These are phyloP conservation scores for Lerista edwardsae DNA, from an alignment of 2,797 vertebrate species.

Conservation along the genomic window DNA sequence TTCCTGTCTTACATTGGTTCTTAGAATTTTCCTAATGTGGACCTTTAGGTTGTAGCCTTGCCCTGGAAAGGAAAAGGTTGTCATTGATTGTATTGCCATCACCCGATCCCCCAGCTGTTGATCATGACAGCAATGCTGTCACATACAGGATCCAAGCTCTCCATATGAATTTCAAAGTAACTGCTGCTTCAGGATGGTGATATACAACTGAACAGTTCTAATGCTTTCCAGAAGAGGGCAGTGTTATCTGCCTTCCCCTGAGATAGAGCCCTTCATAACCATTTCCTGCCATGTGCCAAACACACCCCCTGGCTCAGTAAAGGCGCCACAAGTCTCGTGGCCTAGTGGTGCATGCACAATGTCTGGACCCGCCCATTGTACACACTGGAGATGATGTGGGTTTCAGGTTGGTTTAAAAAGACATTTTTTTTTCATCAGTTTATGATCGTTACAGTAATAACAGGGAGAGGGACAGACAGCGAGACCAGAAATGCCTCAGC, in stretches of 20 bases:
- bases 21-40: not conserved
- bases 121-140: not conserved
- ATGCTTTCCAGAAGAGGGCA: slow-evolving; percentile 23
- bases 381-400: not conserved
- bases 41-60: not conserved
- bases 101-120: not conserved
- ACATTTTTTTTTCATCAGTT: not conserved
- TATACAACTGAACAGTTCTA: not conserved
- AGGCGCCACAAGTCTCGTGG: not conserved
- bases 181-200: too few species aligned
- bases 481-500: not conserved
- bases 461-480: not conserved
- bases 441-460: not conserved
- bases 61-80: not conserved
- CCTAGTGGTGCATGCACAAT: not conserved
- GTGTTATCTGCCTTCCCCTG: not conserved
- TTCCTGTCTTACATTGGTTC: not conserved
- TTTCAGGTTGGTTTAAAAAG: not conserved
- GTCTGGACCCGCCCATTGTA: not conserved
- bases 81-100: too few species aligned
- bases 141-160: not conserved
- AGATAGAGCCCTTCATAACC: not conserved
- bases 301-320: not conserved
- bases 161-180: not conserved
- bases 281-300: not conserved